Base-by-base conservation (phyloP, 2,797 vertebrate genomes). In the Spondyliosoma cantharus region DNA sequence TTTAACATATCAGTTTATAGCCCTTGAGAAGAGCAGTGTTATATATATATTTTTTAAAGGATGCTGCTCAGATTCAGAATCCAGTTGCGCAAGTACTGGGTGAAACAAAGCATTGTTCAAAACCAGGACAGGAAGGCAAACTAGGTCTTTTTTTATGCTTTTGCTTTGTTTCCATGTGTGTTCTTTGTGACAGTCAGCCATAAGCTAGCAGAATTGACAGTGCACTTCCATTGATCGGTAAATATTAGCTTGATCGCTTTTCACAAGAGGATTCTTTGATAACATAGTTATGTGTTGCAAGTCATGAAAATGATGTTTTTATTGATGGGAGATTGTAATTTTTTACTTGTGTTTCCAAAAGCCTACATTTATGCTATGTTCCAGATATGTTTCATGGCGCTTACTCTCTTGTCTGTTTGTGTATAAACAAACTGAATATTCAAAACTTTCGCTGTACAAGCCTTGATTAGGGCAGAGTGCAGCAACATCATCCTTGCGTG, bases 41-140 rank as follows among this genome's bases (percentile, higher is more conserved):
- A 32, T 5, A 7, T 32, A 6, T 29, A 1, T 29, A 6, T 32
- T 37, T 37, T 32, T 27, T 27, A 42, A 49, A 32, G 3, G 5
- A 22, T 58, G 1, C 3, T 42, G 19, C 7, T 29, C 13, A n/a
- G 9, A 24, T 20, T 45, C 20, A 67, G 24, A 60, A 53, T 6
- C 17, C 12, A 20, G 66, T 22, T 19, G 7, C 27, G 15, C 65
- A 66, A 16, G 11, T 59, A 52, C 22, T 50, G n/a, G 7, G 3
- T 19, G n/a, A 64, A n/a, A 7, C 4, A 15, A 32, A 22, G 7
- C 4, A 0, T 7, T 3, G n/a, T 60, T 27, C n/a, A 57, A 68
- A 74, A 65, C 14, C 42, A 56, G 46, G 29, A 45, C 58, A 69
- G 53, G 24, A 76, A 76, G 63, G 56, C 37, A 37, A 43, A 27